A percentile compares a stretch with the other conserved stretches of the same genome.
Evolutionary conservation across 2,797 vertebrate species (phyloP).

Genomic region (Agapornis canus): DNA sequence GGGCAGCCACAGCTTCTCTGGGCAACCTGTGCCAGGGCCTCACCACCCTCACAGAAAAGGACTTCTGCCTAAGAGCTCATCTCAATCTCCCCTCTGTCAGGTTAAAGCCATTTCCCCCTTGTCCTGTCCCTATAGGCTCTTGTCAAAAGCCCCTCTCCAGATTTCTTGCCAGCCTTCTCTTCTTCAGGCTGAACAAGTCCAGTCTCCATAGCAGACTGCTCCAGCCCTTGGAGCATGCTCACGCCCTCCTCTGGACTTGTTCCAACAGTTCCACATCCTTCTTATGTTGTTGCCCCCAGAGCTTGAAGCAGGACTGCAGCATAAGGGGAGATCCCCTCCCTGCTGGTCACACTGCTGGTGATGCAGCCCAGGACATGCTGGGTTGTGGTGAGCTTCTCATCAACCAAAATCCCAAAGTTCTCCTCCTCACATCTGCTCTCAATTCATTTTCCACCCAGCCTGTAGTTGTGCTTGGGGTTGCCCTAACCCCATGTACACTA

Average conservation of each 20-base stretch:
- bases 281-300: neutral
- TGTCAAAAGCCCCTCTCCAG: neutral
- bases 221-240: neutral
- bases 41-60: neutral
- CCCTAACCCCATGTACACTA: neutral
- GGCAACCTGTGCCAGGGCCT: neutral
- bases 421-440: neutral
- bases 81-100: neutral
- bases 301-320: neutral
- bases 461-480: neutral
- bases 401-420: neutral
- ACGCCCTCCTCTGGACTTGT: neutral
- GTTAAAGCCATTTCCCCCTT: neutral
- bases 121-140: neutral
- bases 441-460: neutral
- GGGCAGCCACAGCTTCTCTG: neutral
- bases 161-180: neutral
- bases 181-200: no score
- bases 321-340: neutral
- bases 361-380: neutral
- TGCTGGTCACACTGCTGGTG: neutral
- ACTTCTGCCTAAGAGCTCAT: neutral
- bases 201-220: neutral
- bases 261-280: neutral
- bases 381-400: neutral